Base-by-base conservation (phyloP, 2,797 vertebrate species). In the Thaleichthys pacificus region DNA sequence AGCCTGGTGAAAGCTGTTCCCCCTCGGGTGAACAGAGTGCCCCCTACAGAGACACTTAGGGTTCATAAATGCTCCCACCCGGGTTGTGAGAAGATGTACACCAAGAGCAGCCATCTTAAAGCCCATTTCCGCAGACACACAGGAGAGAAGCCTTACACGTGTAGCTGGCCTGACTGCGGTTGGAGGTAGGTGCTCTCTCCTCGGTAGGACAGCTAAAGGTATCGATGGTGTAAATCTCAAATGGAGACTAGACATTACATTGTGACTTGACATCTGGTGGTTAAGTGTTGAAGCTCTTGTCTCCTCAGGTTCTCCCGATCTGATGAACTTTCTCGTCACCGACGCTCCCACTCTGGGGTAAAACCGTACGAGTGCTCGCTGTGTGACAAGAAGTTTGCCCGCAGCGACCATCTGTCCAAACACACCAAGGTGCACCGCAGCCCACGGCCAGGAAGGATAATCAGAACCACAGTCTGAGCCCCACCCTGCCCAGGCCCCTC, bases 81-180 rank as follows among this genome's bases (percentile, higher is more conserved):
- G 0, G 93, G 93, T 77, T 94, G 93, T 49, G 93, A 91, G 79
- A 94, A 94, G 89, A 94, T 94, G 93, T 94, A 94, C 89, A 94
- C 92, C 66, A 94, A 94, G 69, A 94, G 93, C 89, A 94, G 93
- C 84, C 93, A 94, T 19, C 88, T 94, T 68, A 94, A 94, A 73
- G 93, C 93, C 32, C 93, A 94, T 82, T 93, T 93, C 80, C 91
- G 93, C 30, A 85, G 93, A 2, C 93, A 94, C 58, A 94, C 93
- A 0, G 93, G 93, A 57, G 93, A 94, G 82, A 94, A 94, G 49
- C 93, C 93, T 0, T 94, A 94, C 88, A 90, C 90, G 1, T 94
- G 93, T 70, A 93, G 91, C 86, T 94, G 93, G 93, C 93, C 93
- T 1, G 93, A 93, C 70, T 94, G 93, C 30, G 93, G 92, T 21